Base-by-base conservation (phyloP, 2,113 vertebrate genomes). In the Lucifuga dentata region DNA sequence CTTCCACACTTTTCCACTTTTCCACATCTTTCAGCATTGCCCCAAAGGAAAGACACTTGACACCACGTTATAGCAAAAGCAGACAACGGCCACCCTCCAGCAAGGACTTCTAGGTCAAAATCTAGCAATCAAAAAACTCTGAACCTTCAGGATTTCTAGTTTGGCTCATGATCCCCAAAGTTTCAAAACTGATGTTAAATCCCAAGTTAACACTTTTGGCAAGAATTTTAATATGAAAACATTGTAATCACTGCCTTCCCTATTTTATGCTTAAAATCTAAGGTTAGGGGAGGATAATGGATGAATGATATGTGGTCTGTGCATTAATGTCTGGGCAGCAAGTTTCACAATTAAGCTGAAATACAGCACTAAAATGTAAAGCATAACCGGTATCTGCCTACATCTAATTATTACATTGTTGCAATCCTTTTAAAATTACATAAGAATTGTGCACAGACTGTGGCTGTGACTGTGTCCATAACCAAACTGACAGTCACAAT, bases 11-110 rank as follows among this genome's bases (percentile, higher is more conserved):
- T 29, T 65, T 73, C 46, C n/a, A 60, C 59, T 80, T 43, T 26
- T 29, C 46, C 51, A 52, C 45, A 5, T 29, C 26, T 29, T 65
- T 73, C 46, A 60, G 38, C 26, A 20, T 13, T 43, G 23, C 35
- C 60, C 76, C 63, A 81, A 23, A 78, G 67, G 69, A 85, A 48
- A 49, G 76, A 84, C 69, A 90, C 77, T 36, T 17, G 73, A 92
- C 76, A 89, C 91, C 75, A 32, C 56, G 72, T 74, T 76, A 87
- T 80, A 49, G 77, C 55, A 82, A 75, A 87, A 86, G 62, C 85
- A 89, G 82, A 84, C 68, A 35, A 38, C 23, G 33, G 23, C 56
- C 61, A 65, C 61, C 50, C 41, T 51, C 68, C 64, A 24, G 36
- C 73, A 32, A 29, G 11, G 67, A 52, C 49, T 49, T 78, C 45